Evolutionary conservation across 2,113 vertebrate species (phyloP), one percentile per base, ranked within the genome.

Genomic region (Rissa tridactyla): DNA sequence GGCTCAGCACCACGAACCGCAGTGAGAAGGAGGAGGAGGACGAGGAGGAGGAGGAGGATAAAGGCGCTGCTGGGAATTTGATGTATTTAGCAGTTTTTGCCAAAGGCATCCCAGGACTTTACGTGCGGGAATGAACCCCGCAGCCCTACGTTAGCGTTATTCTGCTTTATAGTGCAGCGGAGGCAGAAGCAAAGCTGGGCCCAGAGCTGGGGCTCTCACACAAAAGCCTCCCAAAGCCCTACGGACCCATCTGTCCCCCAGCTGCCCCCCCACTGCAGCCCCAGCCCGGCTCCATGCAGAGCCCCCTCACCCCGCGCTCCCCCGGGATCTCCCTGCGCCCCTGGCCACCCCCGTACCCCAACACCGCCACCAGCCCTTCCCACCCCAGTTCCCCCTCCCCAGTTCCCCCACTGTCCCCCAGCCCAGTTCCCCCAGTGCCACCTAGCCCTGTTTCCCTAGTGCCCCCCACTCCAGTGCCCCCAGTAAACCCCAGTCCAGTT

Each of bases 111-210:
- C 66, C 40, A 23, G 25, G 20, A 15, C 13, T 66, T 30, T 1
- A 8, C 3, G 1, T 4, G 8, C 5, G 2, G 4, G 60, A 20
- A 42, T 15, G 34, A n/a, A 40, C 27, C 58, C 81, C 4, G 19
- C 25, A 55, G 34, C 11, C 52, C 34, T 32, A 2, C 4, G 9
- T 42, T 32, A 49, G 23, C 11, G 6, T 15, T 16, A 60, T 40
- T 26, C 55, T 6, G 8, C 27, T 29, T 65, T 8, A 44, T 21
- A 17, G 36, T 18, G 10, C 5, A 30, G 21, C 9, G 29, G 42
- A 42, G 20, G 16, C n/a, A 34, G 49, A 32, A 26, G 47, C 16
- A 15, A 36, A 26, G 44, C 44, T 3, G 44, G 52, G 54, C 55
- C 44, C 36, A 1, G n/a, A 5, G 21, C 21, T 23, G 57, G 57